Percentiles rank a stretch among this genome's conserved stretches.
phyloP scores from a whole-genome alignment of 2,888 invertebrate genomes.

The Ectemnius cavifrons region DNA sequence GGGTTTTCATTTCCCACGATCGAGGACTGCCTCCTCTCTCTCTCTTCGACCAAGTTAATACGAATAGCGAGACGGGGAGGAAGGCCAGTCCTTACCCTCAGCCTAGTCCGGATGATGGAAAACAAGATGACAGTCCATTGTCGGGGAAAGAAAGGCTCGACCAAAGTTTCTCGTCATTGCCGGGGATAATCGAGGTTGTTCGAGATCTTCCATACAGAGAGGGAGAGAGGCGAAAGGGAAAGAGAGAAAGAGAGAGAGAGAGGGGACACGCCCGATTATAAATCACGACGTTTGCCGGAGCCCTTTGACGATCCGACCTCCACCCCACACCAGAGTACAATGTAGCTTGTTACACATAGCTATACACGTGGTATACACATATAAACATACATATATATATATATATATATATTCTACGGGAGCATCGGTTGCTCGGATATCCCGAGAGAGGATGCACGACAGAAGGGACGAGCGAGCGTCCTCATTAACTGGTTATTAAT shows the following conservation, averaged over 20 bases:
- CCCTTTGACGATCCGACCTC: slow-evolving; percentile 63
- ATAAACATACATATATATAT: background rate
- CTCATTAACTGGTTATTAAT: slow-evolving; percentile 77
- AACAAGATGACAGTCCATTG: background rate
- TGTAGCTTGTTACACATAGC: slow-evolving; percentile 41
- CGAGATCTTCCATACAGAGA: slow-evolving; percentile 7
- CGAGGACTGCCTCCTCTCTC: no score
- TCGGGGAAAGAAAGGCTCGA: slow-evolving; percentile 11
- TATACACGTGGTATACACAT: background rate
- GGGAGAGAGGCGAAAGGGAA: no score
- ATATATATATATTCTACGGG: slow-evolving; percentile 15
- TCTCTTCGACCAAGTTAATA: no score
- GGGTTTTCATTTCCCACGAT: no score
- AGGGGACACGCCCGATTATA: slow-evolving; percentile 63
- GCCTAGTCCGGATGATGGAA: background rate
- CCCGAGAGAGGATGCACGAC: slow-evolving; percentile 46
- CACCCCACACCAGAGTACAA: slow-evolving; percentile 39
- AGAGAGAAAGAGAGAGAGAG: background rate
- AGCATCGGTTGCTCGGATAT: no score
- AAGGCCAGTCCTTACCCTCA: no score
- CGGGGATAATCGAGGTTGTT: slow-evolving; percentile 39
- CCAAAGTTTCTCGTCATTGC: slow-evolving; percentile 41
- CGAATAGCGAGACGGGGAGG: no score
- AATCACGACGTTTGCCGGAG: slow-evolving; percentile 65
- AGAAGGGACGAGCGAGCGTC: slow-evolving; percentile 61